Base-by-base conservation (phyloP, 2,113 vertebrate species). In the Lucifuga dentata region DNA sequence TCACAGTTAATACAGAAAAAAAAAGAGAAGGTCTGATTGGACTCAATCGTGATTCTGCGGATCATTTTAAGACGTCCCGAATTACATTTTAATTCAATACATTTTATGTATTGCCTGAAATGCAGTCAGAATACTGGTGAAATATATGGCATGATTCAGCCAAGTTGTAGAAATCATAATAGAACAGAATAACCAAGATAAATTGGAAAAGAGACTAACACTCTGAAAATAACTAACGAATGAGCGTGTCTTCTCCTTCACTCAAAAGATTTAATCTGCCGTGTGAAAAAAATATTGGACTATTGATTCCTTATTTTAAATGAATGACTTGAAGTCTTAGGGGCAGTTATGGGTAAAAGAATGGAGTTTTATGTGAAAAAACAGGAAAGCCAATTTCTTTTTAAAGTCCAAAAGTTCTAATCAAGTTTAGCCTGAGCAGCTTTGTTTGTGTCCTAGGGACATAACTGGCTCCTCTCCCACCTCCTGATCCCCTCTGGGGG, bases 391-490 rank as follows among this genome's bases (percentile, higher is more conserved):
- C 26, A 29, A 29, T 3, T 7, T 29, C 17, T 44, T 49, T 44
- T 51, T 52, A 17, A 5, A 46, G 38, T 68, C 52, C 21, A 53
- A 8, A 68, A 59, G 59, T 45, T 43, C 20, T 48, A 52, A 83
- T 64, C 8, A 57, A 80, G 61, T 62, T 49, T 32, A 67, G 74
- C 35, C 17, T 61, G 40, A 67, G 38, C 56, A 65, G 33, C 33
- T 20, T 5, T 45, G 50, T 76, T 80, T 79, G 79, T 67, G 41
- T 82, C 68, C 49, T 50, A 35, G 5, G 20, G 45, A 67, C 15
- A 23, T 70, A 68, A 75, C 19, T 81, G 66, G 46, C 35, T 17
- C 23, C 15, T 51, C 10, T 57, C 13, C 19, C 50, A 38, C 38
- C 40, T 66, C 10, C 11, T 49, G 40, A 11, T 59, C 62, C 32